Evolutionary conservation across 2,797 vertebrate genomes (phyloP), one percentile per base, ranked within the genome.

Genomic region (Gallirallus australis): DNA sequence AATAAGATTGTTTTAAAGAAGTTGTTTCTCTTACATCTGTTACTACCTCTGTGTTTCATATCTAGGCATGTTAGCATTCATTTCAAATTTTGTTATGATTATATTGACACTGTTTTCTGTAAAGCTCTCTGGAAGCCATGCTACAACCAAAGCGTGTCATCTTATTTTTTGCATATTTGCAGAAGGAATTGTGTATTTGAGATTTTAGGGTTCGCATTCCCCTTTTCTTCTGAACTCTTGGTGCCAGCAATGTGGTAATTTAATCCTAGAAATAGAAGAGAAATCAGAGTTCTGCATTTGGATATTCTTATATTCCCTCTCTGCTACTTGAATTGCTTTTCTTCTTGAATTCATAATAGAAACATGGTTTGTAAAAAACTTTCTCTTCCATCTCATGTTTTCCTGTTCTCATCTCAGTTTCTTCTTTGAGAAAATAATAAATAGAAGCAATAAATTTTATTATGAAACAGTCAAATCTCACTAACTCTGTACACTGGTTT

Each of bases 401-500:
- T 68, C 19, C 37, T 37, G 5, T 75, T 91, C 33, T 81, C n/a
- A 5, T 87, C 57, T 83, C 85, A 25, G 9, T 88, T 91, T 91
- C 78, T 86, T 94, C 91, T 91, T 69, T 70, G 84, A 50, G 63
- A 88, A 95, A 94, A 91, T 84, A 94, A 79, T 56, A 83, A 83
- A 85, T 71, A 95, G 66, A 93, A 91, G 47, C 54, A 82, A 87
- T 86, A 87, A 16, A 75, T 92, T 94, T 83, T 72, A 63, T 85
- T 72, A 63, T 40, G 69, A 48, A 96, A 48, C 23, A 65, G 65
- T 61, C 30, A 42, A 86, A 61, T 86, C 72, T 83, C 63, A 54
- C 84, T 86, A 79, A 63, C 50, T 69, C 78, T 82, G 28, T 81
- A 40, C 53, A 31, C 70, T 65, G 70, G 10, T 84, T 96, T 91